A percentile compares a stretch with the other conserved stretches of the same genome.
Conservation (phyloP, 2,113 vertebrate species). For the Hyperoodon ampullatus region DNA sequence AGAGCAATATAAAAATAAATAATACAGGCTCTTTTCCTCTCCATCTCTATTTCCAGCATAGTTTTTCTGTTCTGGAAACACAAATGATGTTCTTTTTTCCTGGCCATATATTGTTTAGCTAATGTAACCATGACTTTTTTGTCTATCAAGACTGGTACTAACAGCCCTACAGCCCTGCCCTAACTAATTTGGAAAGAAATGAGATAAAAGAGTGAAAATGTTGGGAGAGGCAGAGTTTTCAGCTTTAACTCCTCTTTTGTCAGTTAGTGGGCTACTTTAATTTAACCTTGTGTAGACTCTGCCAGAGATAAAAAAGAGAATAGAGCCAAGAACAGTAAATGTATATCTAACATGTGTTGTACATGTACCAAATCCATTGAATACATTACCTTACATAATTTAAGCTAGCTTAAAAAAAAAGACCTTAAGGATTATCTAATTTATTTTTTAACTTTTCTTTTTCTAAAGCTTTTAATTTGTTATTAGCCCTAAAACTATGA, state of each 20-base stretch:
- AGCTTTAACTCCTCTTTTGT: neutral
- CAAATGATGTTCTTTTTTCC: neutral
- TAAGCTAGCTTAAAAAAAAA: neutral
- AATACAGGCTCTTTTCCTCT: neutral
- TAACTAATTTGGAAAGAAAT: neutral
- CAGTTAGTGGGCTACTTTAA: neutral
- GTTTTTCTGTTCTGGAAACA: constrained; percentile 37
- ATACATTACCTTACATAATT: neutral
- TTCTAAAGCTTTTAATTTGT: neutral
- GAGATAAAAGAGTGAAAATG: neutral
- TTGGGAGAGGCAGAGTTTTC: neutral
- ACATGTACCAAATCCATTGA: neutral
- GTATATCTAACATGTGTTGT: neutral
- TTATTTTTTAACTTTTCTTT: neutral
- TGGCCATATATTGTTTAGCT: neutral
- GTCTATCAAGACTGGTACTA: neutral
- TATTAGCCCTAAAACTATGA: too few relatives aligned
- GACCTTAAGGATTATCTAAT: neutral
- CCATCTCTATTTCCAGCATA: neutral
- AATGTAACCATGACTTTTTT: neutral
- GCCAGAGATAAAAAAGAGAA: neutral
- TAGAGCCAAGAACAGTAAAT: neutral
- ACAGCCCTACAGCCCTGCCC: neutral
- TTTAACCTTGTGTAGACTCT: neutral
- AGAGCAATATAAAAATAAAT: constrained; percentile 33